These are phyloP conservation scores for Ianthella basta DNA, from an alignment of 37 sponge, comb jelly and placozoan species.

Conservation along the genomic window DNA sequence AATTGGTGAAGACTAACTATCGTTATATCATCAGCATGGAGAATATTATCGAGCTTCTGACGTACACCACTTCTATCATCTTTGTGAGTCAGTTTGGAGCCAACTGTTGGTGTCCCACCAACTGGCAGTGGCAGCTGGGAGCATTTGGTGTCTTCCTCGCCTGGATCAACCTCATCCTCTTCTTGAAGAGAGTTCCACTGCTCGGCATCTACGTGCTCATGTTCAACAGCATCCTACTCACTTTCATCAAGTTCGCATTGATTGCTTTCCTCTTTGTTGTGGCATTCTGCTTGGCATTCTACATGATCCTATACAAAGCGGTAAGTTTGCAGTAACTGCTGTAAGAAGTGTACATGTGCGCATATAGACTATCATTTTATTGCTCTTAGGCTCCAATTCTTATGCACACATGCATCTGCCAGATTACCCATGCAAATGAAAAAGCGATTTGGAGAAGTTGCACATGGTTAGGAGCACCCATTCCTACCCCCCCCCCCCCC, in stretches of 20 bases:
- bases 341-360: too few relatives aligned
- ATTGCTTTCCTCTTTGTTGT: conserved; percentile 81
- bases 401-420: too few relatives aligned
- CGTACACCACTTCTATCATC: conserved; percentile 45
- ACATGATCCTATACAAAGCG: conserved; percentile 81
- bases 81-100: conserved; percentile 52
- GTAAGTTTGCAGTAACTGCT: not conserved
- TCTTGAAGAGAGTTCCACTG: conserved; percentile 78
- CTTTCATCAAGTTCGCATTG: conserved; percentile 80
- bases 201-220: conserved; percentile 95
- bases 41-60: conserved; percentile 62
- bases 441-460: too few relatives aligned
- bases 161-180: conserved; percentile 91
- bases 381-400: not conserved
- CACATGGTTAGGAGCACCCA: too few relatives aligned
- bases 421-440: too few relatives aligned
- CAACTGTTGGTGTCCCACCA: conserved; percentile 44
- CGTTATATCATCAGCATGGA: conserved; percentile 55
- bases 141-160: conserved; percentile 78
- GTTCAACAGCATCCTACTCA: conserved; percentile 90
- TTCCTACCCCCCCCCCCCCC: too few relatives aligned
- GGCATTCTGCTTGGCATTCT: conserved; percentile 91
- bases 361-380: too few relatives aligned
- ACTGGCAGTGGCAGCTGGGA: conserved; percentile 93
- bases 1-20: not conserved